Evolutionary conservation across 1,140 invertebrate genomes (phyloP), one percentile per base, ranked within the genome.

Genomic region (Heliconius nattereri): DNA sequence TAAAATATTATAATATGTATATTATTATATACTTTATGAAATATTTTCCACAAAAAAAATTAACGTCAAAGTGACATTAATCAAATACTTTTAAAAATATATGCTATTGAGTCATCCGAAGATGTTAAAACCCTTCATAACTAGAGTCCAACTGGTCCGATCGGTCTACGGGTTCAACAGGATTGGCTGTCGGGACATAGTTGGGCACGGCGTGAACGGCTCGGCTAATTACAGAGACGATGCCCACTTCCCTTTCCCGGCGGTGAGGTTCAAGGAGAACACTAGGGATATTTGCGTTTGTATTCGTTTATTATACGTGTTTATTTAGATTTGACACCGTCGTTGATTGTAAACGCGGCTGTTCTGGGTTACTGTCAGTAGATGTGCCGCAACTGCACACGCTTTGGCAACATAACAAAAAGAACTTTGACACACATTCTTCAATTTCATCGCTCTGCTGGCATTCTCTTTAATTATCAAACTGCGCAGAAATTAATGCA

Each of bases 171-270:
- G 87, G 2, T 79, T 81, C 40, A 84, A 84, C 35, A 87, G 93
- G 79, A 96, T 97, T 83, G 98, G 98, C 49, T 97, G 97, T 74
- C 96, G 99, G n/a, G 98, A 99, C 89, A 94, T 99, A 71, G 98
- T 99, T 13, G 98, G 98, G 9, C 97, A 93, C 91, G 98, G 98
- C 40, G 94, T 96, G 57, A 99, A 98, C 93, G 98, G 98, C 2
- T 91, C 96, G 75, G 95, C 96, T 2, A 95, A 86, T 83, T 99
- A 99, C 86, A 93, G 96, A 7, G 99, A 99, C 89, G 92, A 96
- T 72, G 52, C 93, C 1, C 97, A 97, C 80, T 97, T 96, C 85
- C 99, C 99, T 1, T 96, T 98, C 92, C 98, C 99, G 23, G 97
- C 98, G 26, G 96, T 99, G 77, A 95, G 98, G 71, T 99, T 97